These are phyloP conservation scores for Dasysyrphus albostriatus DNA, from an alignment of 2,888 invertebrate genomes.

Conservation along the genomic window DNA sequence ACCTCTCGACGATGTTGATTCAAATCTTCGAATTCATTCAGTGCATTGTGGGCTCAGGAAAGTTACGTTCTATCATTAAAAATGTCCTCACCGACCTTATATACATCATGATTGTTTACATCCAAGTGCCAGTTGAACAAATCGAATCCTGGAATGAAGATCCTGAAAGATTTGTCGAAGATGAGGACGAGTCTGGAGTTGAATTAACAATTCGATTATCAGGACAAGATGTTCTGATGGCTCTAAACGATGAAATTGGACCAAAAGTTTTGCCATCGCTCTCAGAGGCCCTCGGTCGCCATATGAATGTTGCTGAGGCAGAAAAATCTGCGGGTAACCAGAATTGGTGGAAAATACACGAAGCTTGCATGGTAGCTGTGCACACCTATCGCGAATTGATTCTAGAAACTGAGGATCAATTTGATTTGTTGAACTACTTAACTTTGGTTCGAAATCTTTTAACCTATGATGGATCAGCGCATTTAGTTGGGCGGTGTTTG, in stretches of 20 bases:
- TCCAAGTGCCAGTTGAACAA: conserved; percentile 89
- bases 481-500: conserved; percentile 82
- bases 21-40: conserved; percentile 89
- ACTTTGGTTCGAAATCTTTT: conserved; percentile 82
- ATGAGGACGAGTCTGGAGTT: conserved; percentile 87
- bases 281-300: conserved; percentile 86
- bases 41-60: conserved; percentile 86
- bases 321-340: conserved; percentile 84
- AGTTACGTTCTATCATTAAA: conserved; percentile 85
- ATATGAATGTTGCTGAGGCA: conserved; percentile 86
- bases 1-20: conserved; percentile 87
- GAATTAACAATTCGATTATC: conserved; percentile 88
- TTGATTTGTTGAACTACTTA: conserved; percentile 83
- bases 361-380: conserved; percentile 87
- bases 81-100: conserved; percentile 87
- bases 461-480: conserved; percentile 81
- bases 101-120: conserved; percentile 88
- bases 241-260: conserved; percentile 85
- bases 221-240: conserved; percentile 86
- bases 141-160: conserved; percentile 87
- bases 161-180: conserved; percentile 88
- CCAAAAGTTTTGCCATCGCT: conserved; percentile 85
- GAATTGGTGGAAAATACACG: conserved; percentile 88
- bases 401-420: conserved; percentile 81
- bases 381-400: conserved; percentile 85